A percentile compares a stretch with the other conserved stretches of the same genome.
These are phyloP conservation scores for Pseudomugil tenellus DNA, from an alignment of 2,797 vertebrate species.

Conservation along the genomic window DNA sequence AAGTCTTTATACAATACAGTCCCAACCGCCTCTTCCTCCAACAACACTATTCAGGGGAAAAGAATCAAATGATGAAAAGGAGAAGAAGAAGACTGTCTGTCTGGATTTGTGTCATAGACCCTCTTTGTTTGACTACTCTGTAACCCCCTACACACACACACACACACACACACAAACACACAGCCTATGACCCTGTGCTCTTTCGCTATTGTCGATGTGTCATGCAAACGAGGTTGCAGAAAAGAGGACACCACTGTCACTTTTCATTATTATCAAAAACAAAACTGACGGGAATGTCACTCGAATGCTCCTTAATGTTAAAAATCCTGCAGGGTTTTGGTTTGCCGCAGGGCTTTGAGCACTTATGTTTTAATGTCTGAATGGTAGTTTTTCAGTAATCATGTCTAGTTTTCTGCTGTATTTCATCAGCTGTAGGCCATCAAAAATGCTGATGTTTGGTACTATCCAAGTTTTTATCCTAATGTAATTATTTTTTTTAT, in stretches of 20 bases:
- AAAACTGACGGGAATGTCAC: constrained; percentile 36
- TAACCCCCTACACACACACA: constrained; percentile 36
- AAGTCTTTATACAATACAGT: constrained; percentile 47
- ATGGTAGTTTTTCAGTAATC: background rate
- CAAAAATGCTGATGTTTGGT: background rate
- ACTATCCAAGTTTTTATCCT: background rate
- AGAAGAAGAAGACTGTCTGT: constrained; percentile 45
- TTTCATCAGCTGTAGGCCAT: background rate
- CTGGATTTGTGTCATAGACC: constrained; percentile 70
- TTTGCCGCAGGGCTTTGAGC: background rate
- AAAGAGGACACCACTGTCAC: constrained; percentile 64
- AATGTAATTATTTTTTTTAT: background rate
- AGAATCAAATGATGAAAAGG: constrained; percentile 47
- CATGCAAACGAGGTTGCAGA: constrained; percentile 41
- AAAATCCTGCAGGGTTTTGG: constrained; percentile 3
- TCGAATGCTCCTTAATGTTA: constrained; percentile 21
- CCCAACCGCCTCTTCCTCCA: constrained; percentile 68
- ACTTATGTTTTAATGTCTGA: background rate
- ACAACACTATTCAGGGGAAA: constrained; percentile 61
- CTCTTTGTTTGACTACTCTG: constrained; percentile 73
- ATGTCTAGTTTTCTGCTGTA: background rate
- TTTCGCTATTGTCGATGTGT: constrained; percentile 57
- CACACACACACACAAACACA: constrained; percentile 21
- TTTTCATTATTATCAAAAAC: constrained; percentile 58
- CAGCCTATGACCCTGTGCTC: constrained; percentile 45